These are phyloP conservation scores for Parnassius orleans DNA, from an alignment of 2,888 invertebrate genomes.

Conservation along the genomic window DNA sequence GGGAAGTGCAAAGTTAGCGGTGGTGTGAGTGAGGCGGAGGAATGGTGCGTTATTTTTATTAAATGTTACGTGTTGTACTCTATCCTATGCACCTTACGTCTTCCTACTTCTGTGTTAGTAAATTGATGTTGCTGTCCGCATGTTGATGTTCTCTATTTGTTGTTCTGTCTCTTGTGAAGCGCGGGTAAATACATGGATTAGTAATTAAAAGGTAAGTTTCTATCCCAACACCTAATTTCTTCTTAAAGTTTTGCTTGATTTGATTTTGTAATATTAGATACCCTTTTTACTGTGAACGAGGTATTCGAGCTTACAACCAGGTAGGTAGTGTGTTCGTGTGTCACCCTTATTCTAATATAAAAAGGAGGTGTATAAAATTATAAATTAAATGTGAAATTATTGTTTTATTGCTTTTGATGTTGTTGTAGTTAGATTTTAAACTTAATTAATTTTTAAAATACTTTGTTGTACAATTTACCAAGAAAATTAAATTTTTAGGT, in stretches of 20 bases:
- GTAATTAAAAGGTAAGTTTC: conserved; percentile 1
- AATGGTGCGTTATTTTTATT: conserved; percentile 2
- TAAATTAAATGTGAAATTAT: too few relatives aligned
- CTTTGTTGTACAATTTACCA: too few relatives aligned
- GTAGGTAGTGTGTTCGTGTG: too few relatives aligned
- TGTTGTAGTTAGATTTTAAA: too few relatives aligned
- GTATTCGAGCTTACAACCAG: too few relatives aligned
- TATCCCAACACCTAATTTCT: neutral
- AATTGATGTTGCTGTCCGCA: conserved; percentile 8
- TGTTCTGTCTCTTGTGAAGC: neutral
- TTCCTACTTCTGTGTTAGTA: neutral
- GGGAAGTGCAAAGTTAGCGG: neutral
- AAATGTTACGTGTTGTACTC: neutral
- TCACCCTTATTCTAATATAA: too few relatives aligned
- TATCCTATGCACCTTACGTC: neutral
- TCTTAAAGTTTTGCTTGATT: neutral
- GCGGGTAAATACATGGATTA: neutral
- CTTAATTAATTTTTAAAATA: too few relatives aligned
- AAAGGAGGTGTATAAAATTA: too few relatives aligned
- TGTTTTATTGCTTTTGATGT: too few relatives aligned
- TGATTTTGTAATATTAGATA: neutral
- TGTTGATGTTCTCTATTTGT: conserved; percentile 7
- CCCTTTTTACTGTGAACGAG: neutral
- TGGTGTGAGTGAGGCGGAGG: conserved; percentile 5
- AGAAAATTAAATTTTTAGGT: too few relatives aligned